Percentiles rank a stretch among this genome's conserved stretches.
Evolutionary conservation across 1,140 invertebrate species (phyloP).

Genomic region (Cotesia chilonis): DNA sequence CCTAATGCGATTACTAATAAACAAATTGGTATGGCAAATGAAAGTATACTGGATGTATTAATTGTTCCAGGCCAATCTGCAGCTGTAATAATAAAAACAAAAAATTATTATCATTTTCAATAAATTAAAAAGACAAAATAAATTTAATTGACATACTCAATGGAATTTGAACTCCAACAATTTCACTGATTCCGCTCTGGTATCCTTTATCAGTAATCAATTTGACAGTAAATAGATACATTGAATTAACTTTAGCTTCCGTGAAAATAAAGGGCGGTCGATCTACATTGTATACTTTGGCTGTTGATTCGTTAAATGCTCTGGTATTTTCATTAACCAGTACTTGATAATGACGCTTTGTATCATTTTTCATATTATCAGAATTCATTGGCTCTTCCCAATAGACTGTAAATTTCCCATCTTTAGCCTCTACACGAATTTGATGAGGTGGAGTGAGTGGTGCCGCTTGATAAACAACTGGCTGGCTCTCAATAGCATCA

Average conservation of each 20-base stretch:
- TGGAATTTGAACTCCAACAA: conserved; percentile 62
- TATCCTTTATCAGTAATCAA: conserved; percentile 72
- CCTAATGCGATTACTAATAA: conserved; percentile 70
- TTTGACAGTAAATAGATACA: conserved; percentile 74
- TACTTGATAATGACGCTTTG: conserved; percentile 72
- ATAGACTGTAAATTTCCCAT: conserved; percentile 69
- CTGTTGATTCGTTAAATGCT: conserved; percentile 65
- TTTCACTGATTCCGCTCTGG: conserved; percentile 72
- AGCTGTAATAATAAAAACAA: conserved; percentile 33
- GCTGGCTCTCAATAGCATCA: conserved; percentile 60
- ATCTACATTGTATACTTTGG: conserved; percentile 61
- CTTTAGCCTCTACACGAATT: conserved; percentile 66
- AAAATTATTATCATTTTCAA: conserved; percentile 17
- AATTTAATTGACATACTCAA: conserved; percentile 55
- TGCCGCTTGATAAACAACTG: conserved; percentile 67
- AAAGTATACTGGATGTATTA: conserved; percentile 57
- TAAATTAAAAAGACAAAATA: conserved; percentile 9
- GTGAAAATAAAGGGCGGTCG: conserved; percentile 70
- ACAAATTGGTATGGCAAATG: conserved; percentile 61
- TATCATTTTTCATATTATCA: conserved; percentile 42
- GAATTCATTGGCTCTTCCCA: conserved; percentile 67
- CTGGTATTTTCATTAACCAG: conserved; percentile 68
- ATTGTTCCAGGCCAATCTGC: conserved; percentile 49
- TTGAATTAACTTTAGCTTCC: conserved; percentile 62
- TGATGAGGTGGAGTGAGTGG: conserved; percentile 72